These are phyloP conservation scores for Selene dorsalis DNA, from an alignment of 2,797 vertebrate species.

Conservation along the genomic window DNA sequence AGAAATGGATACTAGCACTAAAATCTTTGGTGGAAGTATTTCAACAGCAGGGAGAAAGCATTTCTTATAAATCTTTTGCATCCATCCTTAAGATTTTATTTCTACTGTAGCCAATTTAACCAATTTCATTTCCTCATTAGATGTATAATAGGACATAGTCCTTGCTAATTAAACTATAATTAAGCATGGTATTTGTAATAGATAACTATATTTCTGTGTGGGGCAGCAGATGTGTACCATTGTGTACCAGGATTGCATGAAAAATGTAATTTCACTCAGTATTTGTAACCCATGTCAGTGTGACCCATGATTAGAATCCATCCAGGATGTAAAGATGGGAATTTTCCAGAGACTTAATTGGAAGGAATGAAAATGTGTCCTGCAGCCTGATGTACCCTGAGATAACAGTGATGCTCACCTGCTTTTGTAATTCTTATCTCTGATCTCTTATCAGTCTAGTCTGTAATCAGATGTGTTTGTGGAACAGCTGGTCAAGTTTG, in stretches of 20 bases:
- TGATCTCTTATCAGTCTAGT: neutral
- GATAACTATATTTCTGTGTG: conserved; percentile 19
- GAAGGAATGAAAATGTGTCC: neutral
- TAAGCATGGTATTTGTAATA: conserved; percentile 22
- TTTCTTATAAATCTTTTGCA: neutral
- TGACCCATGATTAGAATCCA: conserved; percentile 5
- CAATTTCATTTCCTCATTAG: conserved; percentile 10
- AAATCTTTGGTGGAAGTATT: neutral
- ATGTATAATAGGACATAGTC: conserved; percentile 11
- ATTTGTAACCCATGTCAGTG: neutral
- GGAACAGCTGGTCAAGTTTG: neutral
- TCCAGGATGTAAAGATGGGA: neutral
- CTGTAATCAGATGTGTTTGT: neutral
- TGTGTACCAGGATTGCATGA: conserved; percentile 2
- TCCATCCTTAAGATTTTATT: neutral
- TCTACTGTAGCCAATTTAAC: neutral
- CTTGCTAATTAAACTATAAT: conserved; percentile 30
- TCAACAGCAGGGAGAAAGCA: neutral
- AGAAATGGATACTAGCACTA: neutral
- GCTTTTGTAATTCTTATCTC: neutral
- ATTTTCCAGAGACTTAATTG: neutral
- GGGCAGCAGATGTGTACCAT: conserved; percentile 6
- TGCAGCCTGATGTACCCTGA: neutral
- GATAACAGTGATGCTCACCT: neutral
- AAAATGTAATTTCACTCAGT: conserved; percentile 3